phyloP scores from a whole-genome alignment of 2,888 invertebrate genomes.

The Exocentrus adspersus region DNA sequence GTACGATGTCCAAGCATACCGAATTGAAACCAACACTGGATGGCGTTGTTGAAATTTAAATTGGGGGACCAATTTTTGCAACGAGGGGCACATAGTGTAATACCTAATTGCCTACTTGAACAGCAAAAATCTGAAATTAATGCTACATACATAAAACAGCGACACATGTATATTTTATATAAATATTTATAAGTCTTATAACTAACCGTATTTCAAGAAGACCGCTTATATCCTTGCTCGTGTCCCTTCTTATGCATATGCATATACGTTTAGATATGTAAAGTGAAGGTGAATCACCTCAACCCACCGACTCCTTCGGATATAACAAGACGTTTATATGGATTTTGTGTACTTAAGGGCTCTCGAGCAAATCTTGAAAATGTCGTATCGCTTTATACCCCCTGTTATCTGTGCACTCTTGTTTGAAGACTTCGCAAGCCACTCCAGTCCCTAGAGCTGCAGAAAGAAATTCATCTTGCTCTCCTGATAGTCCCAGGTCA shows the following conservation, averaged over 20 bases:
- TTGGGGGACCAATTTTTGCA: too few species aligned
- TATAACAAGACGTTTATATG: constrained; percentile 58
- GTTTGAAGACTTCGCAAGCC: constrained; percentile 46
- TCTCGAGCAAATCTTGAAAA: constrained; percentile 59
- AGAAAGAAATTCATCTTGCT: constrained; percentile 38
- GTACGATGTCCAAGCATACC: too few species aligned
- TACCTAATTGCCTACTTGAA: too few species aligned
- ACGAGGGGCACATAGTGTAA: too few species aligned
- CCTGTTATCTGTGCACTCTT: constrained; percentile 40
- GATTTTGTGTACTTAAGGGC: constrained; percentile 60
- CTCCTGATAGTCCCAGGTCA: constrained; percentile 39
- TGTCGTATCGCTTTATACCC: constrained; percentile 57
- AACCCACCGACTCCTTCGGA: constrained; percentile 45
- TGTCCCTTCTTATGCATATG: constrained; percentile 33
- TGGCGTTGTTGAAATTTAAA: too few species aligned
- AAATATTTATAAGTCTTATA: constrained; percentile 21
- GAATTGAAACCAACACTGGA: too few species aligned
- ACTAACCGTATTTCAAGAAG: constrained; percentile 1
- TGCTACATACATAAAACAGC: background rate
- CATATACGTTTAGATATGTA: constrained; percentile 34
- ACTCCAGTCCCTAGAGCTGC: constrained; percentile 43
- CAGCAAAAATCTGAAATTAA: too few species aligned
- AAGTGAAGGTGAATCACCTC: constrained; percentile 43
- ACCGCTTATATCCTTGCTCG: constrained; percentile 3
- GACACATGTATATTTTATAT: background rate